Conservation (phyloP, 2,113 vertebrate species). For the Neogobius melanostomus region DNA sequence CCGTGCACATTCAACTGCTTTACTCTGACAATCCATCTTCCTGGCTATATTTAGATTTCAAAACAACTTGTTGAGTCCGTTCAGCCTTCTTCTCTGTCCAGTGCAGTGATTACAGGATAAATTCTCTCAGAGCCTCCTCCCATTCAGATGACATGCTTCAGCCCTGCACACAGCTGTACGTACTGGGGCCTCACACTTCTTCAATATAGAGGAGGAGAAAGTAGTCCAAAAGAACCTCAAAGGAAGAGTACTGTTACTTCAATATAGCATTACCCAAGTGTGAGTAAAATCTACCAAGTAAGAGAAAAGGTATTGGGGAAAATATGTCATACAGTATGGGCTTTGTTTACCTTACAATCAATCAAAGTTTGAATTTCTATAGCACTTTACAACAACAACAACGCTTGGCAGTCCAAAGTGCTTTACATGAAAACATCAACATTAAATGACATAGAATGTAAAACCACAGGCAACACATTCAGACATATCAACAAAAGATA, state of each 20-base stretch:
- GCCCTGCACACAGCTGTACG: constrained; percentile 69
- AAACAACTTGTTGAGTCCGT: constrained; percentile 7
- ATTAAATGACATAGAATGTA: too few species aligned
- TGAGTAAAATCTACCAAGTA: too few species aligned
- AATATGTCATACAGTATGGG: too few species aligned
- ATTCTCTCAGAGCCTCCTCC: constrained; percentile 56
- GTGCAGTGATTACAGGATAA: constrained; percentile 30
- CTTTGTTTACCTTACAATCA: too few species aligned
- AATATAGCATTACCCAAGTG: background rate
- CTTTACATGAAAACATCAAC: too few species aligned
- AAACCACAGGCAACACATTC: too few species aligned
- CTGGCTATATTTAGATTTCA: background rate
- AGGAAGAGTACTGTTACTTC: background rate
- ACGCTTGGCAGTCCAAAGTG: too few species aligned
- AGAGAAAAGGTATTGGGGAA: too few species aligned
- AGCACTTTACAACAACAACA: too few species aligned
- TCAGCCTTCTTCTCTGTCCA: constrained; percentile 7
- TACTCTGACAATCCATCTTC: constrained; percentile 3
- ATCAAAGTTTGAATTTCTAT: too few species aligned
- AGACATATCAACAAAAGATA: too few species aligned
- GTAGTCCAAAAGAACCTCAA: background rate
- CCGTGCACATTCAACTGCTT: background rate
- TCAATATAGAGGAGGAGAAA: too few species aligned
- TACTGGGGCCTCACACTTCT: constrained; percentile 54
- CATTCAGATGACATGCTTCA: constrained; percentile 72